A percentile compares a stretch with the other conserved stretches of the same genome.
phyloP scores from a whole-genome alignment of 2,888 invertebrate species.

The Neoascia interrupta region DNA sequence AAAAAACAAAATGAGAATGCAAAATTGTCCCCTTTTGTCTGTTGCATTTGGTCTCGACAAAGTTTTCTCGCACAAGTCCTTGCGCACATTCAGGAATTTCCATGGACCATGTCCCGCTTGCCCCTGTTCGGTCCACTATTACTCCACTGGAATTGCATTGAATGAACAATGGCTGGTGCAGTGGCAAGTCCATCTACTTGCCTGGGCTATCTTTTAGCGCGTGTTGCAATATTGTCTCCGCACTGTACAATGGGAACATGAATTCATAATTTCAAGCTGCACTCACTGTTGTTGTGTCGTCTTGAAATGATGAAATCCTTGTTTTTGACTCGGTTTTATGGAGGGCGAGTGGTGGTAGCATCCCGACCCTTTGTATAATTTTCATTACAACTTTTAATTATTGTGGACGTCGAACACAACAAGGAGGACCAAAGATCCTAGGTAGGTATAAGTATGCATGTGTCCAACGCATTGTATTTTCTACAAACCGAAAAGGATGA shows the following conservation, averaged over 20 bases:
- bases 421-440: not conserved
- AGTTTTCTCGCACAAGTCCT: conserved; percentile 31
- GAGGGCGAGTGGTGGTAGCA: not conserved
- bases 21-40: conserved; percentile 50
- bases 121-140: not conserved
- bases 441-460: not conserved
- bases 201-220: not conserved
- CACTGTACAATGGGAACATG: conserved; percentile 38
- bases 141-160: conserved; percentile 22
- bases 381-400: conserved; percentile 68
- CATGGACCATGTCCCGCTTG: conserved; percentile 16
- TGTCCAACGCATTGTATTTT: too few species aligned
- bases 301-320: conserved; percentile 60
- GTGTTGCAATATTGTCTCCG: conserved; percentile 39
- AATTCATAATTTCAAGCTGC: conserved; percentile 61
- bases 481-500: too few species aligned
- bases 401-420: conserved; percentile 44
- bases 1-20: conserved; percentile 34
- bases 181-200: conserved; percentile 9
- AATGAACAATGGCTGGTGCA: conserved; percentile 45
- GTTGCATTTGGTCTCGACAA: conserved; percentile 32
- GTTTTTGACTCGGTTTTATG: conserved; percentile 14
- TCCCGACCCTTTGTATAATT: conserved; percentile 61
- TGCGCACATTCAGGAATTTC: conserved; percentile 13
- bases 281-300: conserved; percentile 49